phyloP scores from a whole-genome alignment of 2,797 vertebrate species.

The Gymnopithys bicolor region DNA sequence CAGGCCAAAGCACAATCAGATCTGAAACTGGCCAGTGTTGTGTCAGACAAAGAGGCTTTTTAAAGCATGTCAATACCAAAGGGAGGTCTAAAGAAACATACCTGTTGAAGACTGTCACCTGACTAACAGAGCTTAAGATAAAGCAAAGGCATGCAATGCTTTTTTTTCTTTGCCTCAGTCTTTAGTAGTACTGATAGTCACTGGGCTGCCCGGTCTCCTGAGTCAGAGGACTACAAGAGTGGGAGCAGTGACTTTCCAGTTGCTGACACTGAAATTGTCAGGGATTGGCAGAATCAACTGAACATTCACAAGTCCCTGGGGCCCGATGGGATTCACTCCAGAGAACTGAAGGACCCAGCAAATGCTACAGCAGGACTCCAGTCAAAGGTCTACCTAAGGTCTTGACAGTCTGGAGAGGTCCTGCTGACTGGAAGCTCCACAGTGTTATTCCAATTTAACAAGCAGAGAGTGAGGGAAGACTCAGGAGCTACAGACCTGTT shows the following conservation, averaged over 20 bases:
- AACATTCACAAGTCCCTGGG: not conserved
- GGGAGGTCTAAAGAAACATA: not conserved
- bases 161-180: not conserved
- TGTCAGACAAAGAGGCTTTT: not conserved
- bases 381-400: not conserved
- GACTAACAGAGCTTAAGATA: not conserved
- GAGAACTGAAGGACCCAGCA: not conserved
- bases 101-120: not conserved
- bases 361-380: no score
- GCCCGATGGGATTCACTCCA: not conserved
- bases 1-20: not conserved
- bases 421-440: not conserved
- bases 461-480: not conserved
- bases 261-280: not conserved
- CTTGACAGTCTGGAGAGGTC: not conserved
- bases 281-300: not conserved
- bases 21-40: not conserved
- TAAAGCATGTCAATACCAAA: not conserved
- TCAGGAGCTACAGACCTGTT: not conserved
- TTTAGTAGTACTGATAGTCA: not conserved
- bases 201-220: not conserved
- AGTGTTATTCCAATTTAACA: not conserved
- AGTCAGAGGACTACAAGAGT: not conserved
- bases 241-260: not conserved
- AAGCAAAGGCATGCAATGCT: not conserved